These are phyloP conservation scores for Notamacropus eugenii DNA, from an alignment of 2,797 vertebrate genomes.

Conservation along the genomic window DNA sequence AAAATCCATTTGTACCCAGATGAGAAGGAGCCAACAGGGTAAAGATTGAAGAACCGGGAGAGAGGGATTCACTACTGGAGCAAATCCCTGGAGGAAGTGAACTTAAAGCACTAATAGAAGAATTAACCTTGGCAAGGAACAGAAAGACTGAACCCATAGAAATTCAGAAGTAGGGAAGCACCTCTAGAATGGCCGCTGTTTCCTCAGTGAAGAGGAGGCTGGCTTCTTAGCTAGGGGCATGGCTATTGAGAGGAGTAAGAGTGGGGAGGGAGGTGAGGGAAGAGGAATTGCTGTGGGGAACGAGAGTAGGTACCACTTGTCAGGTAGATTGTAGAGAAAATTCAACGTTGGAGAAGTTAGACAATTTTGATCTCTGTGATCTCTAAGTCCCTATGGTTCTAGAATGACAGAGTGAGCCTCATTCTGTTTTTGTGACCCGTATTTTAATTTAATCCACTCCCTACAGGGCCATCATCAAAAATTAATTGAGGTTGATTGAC, in stretches of 20 bases:
- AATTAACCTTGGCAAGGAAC: background rate
- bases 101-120: background rate
- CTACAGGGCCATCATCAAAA: background rate
- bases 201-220: background rate
- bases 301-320: background rate
- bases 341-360: background rate
- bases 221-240: background rate
- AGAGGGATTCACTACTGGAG: background rate
- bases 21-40: background rate
- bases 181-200: background rate
- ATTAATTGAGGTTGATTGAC: background rate
- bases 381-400: background rate
- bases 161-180: background rate
- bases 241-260: background rate
- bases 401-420: background rate
- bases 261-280: background rate
- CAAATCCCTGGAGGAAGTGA: background rate
- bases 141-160: background rate
- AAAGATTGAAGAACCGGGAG: background rate
- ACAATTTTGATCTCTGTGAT: background rate
- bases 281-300: background rate
- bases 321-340: background rate
- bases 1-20: background rate
- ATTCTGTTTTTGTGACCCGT: background rate
- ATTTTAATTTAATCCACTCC: background rate